phyloP scores from a whole-genome alignment of 2,888 invertebrate genomes.

The Synergus gifuensis region DNA sequence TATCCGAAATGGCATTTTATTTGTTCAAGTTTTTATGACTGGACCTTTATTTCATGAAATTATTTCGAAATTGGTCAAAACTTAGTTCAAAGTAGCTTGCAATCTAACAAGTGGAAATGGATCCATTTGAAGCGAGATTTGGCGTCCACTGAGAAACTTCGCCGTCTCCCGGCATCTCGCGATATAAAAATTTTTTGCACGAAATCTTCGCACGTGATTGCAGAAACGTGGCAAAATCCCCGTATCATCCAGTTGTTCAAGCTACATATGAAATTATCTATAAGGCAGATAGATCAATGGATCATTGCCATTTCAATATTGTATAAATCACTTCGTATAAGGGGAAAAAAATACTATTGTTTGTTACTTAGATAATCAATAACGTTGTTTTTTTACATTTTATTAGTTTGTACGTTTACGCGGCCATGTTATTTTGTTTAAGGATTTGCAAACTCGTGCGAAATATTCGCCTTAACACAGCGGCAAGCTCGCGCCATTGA shows the following conservation, averaged over 20 bases:
- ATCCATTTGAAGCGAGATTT: slow-evolving; percentile 6
- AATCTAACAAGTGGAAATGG: background rate
- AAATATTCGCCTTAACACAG: slow-evolving; percentile 56
- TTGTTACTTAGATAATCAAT: slow-evolving; percentile 78
- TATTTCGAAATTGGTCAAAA: background rate
- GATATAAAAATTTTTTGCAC: background rate
- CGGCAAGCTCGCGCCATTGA: slow-evolving; percentile 38
- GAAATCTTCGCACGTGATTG: slow-evolving; percentile 11
- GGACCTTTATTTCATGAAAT: slow-evolving; percentile 18
- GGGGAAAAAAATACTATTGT: slow-evolving; percentile 75
- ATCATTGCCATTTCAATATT: slow-evolving; percentile 34
- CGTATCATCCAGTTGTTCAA: slow-evolving; percentile 24
- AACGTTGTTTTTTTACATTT: slow-evolving; percentile 77
- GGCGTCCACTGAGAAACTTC: slow-evolving; percentile 41
- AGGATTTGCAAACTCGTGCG: slow-evolving; percentile 68
- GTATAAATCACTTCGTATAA: slow-evolving; percentile 43
- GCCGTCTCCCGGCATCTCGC: slow-evolving; percentile 37
- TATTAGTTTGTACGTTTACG: slow-evolving; percentile 77
- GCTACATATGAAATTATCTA: slow-evolving; percentile 32
- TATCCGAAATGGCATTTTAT: slow-evolving; percentile 6
- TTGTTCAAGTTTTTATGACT: slow-evolving; percentile 10
- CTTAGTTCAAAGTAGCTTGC: slow-evolving; percentile 14
- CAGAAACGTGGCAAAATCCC: slow-evolving; percentile 25
- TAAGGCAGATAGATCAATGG: background rate
- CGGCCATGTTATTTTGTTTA: slow-evolving; percentile 75